Conservation (phyloP, 1,140 invertebrate species). For the Anastrepha ludens region DNA sequence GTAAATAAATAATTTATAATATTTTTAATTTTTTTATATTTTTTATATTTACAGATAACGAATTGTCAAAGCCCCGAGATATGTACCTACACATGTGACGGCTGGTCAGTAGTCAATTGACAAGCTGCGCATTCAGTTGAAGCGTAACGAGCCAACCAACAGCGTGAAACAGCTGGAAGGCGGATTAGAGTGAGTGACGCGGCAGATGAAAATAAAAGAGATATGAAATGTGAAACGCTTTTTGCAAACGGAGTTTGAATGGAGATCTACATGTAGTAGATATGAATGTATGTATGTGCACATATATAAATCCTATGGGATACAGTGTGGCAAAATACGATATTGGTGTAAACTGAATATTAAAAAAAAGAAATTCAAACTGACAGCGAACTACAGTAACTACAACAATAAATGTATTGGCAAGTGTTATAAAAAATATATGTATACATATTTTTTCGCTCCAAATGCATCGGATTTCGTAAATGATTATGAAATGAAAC, state of each 20-base stretch:
- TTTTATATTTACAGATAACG: conserved; percentile 24
- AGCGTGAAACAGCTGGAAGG: not conserved
- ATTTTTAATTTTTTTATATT: not conserved
- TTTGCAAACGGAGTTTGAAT: not conserved
- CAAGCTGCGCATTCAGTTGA: not conserved
- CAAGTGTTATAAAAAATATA: not conserved
- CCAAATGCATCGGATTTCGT: conserved; percentile 4
- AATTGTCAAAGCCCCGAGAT: not conserved
- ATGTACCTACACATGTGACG: too few relatives aligned
- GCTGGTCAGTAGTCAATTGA: conserved; percentile 16
- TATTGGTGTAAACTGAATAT: too few relatives aligned
- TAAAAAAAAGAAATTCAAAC: not conserved
- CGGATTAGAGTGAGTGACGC: not conserved
- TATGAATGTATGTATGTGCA: not conserved
- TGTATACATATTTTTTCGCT: not conserved
- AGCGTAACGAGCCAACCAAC: not conserved
- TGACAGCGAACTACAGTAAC: not conserved
- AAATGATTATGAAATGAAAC: conserved; percentile 31
- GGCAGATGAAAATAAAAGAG: not conserved
- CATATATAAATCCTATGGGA: not conserved
- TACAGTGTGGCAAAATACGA: not conserved
- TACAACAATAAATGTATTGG: not conserved
- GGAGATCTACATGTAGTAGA: not conserved
- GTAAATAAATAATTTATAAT: not conserved
- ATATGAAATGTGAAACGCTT: not conserved